Conservation (phyloP, 2,888 invertebrate genomes). For the Meteorus cinctellus region DNA sequence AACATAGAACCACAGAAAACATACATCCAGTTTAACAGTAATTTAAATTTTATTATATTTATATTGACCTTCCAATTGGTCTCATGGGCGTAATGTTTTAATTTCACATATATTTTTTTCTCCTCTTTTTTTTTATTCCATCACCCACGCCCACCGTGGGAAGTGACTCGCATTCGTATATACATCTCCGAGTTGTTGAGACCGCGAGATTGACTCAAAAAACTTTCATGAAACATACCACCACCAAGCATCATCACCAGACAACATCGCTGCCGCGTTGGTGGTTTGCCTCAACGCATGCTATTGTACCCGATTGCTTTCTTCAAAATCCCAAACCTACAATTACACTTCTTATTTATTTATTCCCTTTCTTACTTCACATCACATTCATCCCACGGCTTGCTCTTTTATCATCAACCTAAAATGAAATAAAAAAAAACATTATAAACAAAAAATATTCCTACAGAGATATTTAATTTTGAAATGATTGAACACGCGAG, state of each 20-base stretch:
- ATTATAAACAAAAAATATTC: no score
- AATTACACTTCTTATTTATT: conserved; percentile 16
- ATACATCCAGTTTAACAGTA: background rate
- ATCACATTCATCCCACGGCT: background rate
- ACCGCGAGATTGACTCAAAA: conserved; percentile 29
- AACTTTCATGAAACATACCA: conserved; percentile 28
- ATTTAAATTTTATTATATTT: conserved; percentile 14
- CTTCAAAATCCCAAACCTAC: conserved; percentile 8
- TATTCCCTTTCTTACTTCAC: conserved; percentile 38
- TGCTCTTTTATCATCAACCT: conserved; percentile 9
- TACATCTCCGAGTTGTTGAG: conserved; percentile 11
- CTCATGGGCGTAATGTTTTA: conserved; percentile 33
- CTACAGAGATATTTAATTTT: no score
- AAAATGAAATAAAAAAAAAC: background rate
- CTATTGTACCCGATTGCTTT: conserved; percentile 7
- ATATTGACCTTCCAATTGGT: conserved; percentile 35
- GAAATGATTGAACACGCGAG: no score
- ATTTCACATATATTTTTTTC: conserved; percentile 3
- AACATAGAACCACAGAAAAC: background rate
- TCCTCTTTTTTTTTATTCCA: conserved; percentile 18
- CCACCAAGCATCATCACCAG: conserved; percentile 9
- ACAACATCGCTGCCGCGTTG: conserved; percentile 21
- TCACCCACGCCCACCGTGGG: conserved; percentile 43
- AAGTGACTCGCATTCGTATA: conserved; percentile 34
- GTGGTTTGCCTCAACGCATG: conserved; percentile 33